phyloP scores from a whole-genome alignment of 1,140 invertebrate genomes.

The Drosophila sturtevanti region DNA sequence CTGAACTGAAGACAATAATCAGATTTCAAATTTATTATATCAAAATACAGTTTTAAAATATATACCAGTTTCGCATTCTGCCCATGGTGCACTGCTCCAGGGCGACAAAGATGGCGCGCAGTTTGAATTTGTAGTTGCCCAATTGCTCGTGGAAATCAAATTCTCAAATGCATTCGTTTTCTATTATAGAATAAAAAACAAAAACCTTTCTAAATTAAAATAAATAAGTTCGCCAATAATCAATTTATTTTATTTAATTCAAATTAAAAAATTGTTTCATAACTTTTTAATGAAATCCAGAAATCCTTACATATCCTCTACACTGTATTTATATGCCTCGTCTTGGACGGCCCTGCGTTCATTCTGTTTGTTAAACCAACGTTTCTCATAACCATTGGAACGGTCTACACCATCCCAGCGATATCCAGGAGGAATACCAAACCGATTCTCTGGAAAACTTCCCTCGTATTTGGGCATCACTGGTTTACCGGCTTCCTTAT shows the following conservation, averaged over 20 bases:
- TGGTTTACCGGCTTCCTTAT: conserved; percentile 66
- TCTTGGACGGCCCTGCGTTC: conserved; percentile 90
- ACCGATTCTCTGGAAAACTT: conserved; percentile 94
- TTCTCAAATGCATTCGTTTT: too few relatives aligned
- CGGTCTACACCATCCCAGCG: conserved; percentile 99
- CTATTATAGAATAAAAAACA: too few relatives aligned
- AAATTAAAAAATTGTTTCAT: too few relatives aligned
- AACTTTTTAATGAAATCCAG: conserved; percentile 3
- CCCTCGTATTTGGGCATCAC: conserved; percentile 90
- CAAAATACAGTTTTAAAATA: too few relatives aligned
- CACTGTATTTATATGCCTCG: conserved; percentile 97
- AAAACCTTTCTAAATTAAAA: too few relatives aligned
- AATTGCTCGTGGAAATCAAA: too few relatives aligned
- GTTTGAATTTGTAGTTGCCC: too few relatives aligned
- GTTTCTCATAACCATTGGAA: conserved; percentile 98
- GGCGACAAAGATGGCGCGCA: too few relatives aligned
- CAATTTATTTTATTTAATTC: background rate
- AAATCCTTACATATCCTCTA: conserved; percentile 93
- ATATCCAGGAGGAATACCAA: conserved; percentile 95
- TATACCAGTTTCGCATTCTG: too few relatives aligned
- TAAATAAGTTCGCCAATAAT: background rate
- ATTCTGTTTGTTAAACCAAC: conserved; percentile 92
- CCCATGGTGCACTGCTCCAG: too few relatives aligned
- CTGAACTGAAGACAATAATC: too few relatives aligned
- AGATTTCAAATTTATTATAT: too few relatives aligned